Base-by-base conservation (phyloP, 2,113 vertebrate species). In the Takifugu flavidus region DNA sequence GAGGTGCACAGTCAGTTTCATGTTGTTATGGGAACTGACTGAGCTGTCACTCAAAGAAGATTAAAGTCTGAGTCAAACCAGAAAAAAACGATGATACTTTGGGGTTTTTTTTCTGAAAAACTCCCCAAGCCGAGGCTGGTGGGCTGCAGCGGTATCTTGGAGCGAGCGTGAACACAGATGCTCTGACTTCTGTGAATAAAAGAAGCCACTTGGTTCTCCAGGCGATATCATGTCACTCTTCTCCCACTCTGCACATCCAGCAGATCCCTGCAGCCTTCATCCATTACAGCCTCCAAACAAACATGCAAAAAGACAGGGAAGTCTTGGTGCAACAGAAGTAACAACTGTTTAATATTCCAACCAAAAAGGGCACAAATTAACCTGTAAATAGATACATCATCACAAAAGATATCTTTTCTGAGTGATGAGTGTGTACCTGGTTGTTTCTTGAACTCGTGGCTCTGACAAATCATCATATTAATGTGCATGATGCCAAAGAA, bases 91-190 rank as follows among this genome's bases (percentile, higher is more conserved):
- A 8, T 11, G 34, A 39, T 6, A 39, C 34, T 54, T 8, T 64
- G 27, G 49, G 15, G 13, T 1, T 45, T 6, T 7, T 26, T 34
- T 2, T 20, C 20, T 20, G 20, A 20, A 39, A 39, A 39, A 39
- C 11, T 47, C 65, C 43, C 52, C 75, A 57, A 77, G 67, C 57
- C 70, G 47, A 74, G 57, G 56, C 66, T 68, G 55, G 58, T 78
- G 69, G 72, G 67, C 76, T 20, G 60, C 25, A 60, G 60, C 6
- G 4, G 13, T 59, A 75, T 71, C 62, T 78, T 56, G 47, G 57
- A 72, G 66, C 15, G 46, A 59, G 56, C 66, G 67, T 66, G 57
- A 80, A 78, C 67, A 68, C 80, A 82, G 74, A 82, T 78, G 80
- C 78, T 82, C 69, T 69, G 67, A 74, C 64, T 75, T 79, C 68